Conservation (phyloP, 2,888 invertebrate species). For the Aquatica leii region DNA sequence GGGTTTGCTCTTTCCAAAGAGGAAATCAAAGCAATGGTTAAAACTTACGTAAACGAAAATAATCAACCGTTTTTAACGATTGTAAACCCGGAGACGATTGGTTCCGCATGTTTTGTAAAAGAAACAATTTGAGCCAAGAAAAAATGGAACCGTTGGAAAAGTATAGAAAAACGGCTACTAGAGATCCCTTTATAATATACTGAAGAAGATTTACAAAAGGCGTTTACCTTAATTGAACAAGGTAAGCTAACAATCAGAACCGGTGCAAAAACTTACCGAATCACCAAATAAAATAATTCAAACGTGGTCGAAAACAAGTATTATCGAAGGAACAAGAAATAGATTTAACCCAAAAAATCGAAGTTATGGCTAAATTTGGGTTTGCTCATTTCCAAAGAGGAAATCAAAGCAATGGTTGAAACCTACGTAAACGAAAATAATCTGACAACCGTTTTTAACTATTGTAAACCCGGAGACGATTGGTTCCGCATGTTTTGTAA, state of each 20-base stretch:
- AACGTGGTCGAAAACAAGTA: too few relatives aligned
- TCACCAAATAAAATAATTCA: too few relatives aligned
- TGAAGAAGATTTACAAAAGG: too few relatives aligned
- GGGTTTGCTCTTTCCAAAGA: slow-evolving; percentile 26
- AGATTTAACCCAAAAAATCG: slow-evolving; percentile 13
- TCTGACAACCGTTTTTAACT: too few relatives aligned
- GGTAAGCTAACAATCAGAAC: too few relatives aligned
- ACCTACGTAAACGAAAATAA: too few relatives aligned
- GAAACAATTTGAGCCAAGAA: slow-evolving; percentile 22
- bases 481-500: neutral
- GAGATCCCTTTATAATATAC: slow-evolving; percentile 34
- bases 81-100: slow-evolving; percentile 10
- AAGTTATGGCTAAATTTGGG: slow-evolving; percentile 23
- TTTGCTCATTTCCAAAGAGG: slow-evolving; percentile 25
- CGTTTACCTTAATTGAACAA: too few relatives aligned
- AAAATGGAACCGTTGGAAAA: slow-evolving; percentile 36
- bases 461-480: slow-evolving; percentile 8
- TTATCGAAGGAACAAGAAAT: too few relatives aligned
- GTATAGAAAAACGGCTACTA: slow-evolving; percentile 22
- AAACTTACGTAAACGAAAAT: slow-evolving; percentile 17
- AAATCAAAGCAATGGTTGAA: too few relatives aligned
- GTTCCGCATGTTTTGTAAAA: neutral
- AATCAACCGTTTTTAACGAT: too few relatives aligned
- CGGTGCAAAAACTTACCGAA: too few relatives aligned
- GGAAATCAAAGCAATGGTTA: slow-evolving; percentile 18